These are phyloP conservation scores for Epirrhoe alternata DNA, from an alignment of 2,888 invertebrate species.

Conservation along the genomic window DNA sequence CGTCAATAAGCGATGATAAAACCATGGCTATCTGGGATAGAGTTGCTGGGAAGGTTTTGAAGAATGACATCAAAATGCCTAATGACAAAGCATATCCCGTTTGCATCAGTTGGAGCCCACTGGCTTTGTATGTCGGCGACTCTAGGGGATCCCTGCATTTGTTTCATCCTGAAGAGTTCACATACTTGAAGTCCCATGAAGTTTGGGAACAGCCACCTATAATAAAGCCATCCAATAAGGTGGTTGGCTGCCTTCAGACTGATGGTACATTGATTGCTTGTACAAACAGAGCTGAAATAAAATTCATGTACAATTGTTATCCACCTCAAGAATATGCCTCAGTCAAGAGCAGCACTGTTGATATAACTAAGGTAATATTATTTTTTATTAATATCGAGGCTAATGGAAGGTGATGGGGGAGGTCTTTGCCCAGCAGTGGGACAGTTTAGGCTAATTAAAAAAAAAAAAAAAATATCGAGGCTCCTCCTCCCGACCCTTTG, in stretches of 20 bases:
- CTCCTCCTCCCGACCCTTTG: too few relatives aligned
- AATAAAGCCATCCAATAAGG: constrained; percentile 69
- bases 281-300: constrained; percentile 78
- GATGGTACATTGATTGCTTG: constrained; percentile 73
- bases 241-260: constrained; percentile 73
- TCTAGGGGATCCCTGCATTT: constrained; percentile 75
- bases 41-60: constrained; percentile 75
- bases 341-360: constrained; percentile 67
- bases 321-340: constrained; percentile 72
- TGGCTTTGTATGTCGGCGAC: constrained; percentile 76
- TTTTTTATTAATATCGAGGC: background rate
- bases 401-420: too few relatives aligned
- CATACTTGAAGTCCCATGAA: constrained; percentile 62
- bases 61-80: constrained; percentile 69
- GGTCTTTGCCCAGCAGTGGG: too few relatives aligned
- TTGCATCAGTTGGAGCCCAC: constrained; percentile 72
- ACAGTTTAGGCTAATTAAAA: too few relatives aligned
- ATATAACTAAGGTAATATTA: constrained; percentile 74
- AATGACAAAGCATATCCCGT: constrained; percentile 72
- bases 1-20: constrained; percentile 86
- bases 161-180: constrained; percentile 67
- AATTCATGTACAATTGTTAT: constrained; percentile 75
- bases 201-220: constrained; percentile 72
- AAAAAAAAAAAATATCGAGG: too few relatives aligned
- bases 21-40: constrained; percentile 85